Evolutionary conservation across 1,140 invertebrate genomes (phyloP).

Genomic region (Rhynchophorus ferrugineus): DNA sequence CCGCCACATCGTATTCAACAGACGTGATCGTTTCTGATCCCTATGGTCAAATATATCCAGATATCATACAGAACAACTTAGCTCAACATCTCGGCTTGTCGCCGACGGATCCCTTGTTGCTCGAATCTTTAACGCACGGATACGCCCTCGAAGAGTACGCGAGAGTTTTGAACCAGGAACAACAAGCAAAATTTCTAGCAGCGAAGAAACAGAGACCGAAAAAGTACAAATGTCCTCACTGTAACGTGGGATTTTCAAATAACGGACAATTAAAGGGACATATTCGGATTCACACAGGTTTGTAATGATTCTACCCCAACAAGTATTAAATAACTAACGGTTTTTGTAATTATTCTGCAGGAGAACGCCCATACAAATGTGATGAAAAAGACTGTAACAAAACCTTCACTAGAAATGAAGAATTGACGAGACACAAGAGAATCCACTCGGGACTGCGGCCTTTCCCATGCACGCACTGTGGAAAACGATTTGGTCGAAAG

Average conservation of each 20-base stretch:
- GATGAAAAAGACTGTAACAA: constrained; percentile 77
- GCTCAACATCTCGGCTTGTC: constrained; percentile 45
- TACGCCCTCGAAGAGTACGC: constrained; percentile 57
- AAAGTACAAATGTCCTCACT: constrained; percentile 81
- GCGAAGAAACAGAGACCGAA: constrained; percentile 75
- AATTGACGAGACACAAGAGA: constrained; percentile 81
- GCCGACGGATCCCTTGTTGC: constrained; percentile 44
- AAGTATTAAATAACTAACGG: not conserved
- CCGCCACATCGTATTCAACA: not conserved
- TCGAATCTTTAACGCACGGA: constrained; percentile 47
- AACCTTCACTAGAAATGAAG: constrained; percentile 88
- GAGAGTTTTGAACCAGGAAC: constrained; percentile 56
- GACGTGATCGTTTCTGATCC: constrained; percentile 38
- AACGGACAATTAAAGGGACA: constrained; percentile 89
- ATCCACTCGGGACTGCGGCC: constrained; percentile 82
- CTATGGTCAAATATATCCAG: constrained; percentile 21
- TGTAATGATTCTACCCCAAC: constrained; percentile 26
- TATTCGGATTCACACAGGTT: constrained; percentile 83
- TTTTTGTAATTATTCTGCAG: constrained; percentile 42
- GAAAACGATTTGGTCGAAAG: constrained; percentile 81
- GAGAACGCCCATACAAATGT: constrained; percentile 80
- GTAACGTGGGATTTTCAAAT: constrained; percentile 84
- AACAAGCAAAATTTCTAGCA: constrained; percentile 52
- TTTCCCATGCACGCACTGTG: constrained; percentile 69
- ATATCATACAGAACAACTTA: constrained; percentile 38